These are phyloP conservation scores for Psococerastis gibbosa DNA, from an alignment of 2,888 invertebrate genomes.

Conservation along the genomic window DNA sequence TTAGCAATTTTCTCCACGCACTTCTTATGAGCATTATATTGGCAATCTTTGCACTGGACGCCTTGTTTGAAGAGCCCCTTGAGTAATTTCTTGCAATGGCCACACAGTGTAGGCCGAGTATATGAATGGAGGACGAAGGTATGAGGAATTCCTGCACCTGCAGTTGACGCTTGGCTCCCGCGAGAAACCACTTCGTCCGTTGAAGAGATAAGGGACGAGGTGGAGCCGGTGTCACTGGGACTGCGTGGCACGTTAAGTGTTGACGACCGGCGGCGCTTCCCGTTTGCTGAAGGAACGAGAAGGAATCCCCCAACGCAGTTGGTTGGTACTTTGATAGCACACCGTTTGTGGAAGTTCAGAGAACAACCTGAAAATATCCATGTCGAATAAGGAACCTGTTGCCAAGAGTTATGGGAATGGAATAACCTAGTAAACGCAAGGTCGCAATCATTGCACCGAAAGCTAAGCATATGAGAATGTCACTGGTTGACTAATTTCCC, in stretches of 20 bases:
- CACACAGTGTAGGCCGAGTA: constrained; percentile 91
- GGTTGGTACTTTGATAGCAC: constrained; percentile 91
- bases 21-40: constrained; percentile 90
- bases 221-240: constrained; percentile 58
- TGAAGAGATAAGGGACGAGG: constrained; percentile 34
- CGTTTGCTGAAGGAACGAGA: constrained; percentile 16
- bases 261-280: constrained; percentile 25
- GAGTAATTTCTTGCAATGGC: constrained; percentile 85
- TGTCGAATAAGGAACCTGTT: no score
- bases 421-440: no score
- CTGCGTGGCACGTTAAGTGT: constrained; percentile 35
- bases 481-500: no score
- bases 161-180: constrained; percentile 1
- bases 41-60: constrained; percentile 91
- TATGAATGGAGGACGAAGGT: constrained; percentile 95
- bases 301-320: constrained; percentile 55
- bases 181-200: constrained; percentile 34
- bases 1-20: constrained; percentile 77
- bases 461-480: no score
- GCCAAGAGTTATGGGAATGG: no score
- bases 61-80: constrained; percentile 94
- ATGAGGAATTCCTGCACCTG: constrained; percentile 55
- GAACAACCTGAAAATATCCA: constrained; percentile 59
- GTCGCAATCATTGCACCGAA: no score
- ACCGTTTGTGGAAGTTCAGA: constrained; percentile 95